Base-by-base conservation (phyloP, 2,888 invertebrate genomes). In the Philaethria dido region DNA sequence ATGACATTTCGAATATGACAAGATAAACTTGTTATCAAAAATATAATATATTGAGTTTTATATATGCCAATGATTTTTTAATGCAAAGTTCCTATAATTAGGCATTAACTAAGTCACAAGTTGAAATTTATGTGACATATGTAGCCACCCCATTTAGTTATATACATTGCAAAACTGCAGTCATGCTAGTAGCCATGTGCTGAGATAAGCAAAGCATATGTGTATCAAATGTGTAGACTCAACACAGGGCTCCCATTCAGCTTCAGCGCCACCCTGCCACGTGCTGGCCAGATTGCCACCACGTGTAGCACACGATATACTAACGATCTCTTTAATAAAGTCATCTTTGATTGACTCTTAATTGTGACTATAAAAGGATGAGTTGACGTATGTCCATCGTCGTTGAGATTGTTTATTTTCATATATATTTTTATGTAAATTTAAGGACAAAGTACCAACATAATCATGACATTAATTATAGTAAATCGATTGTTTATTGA, bases 161-260 rank as follows among this genome's bases (percentile, higher is more conserved):
- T 62, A 2, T 60, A 67, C 50, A 42, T 69, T 64, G 71, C 69
- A 60, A 69, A 70, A 70, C 54, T 72, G 71, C 72, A 69, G 63
- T 60, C 63, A 48, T 64, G 70, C 70, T 67, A 65, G 48, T 54
- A 68, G 73, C 73, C 73, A 73, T 75, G 74, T 74, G 74, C 68
- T 68, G 61, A 69, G 74, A 75, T 75, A 75, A 75, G 72, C 62
- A 71, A 69, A 71, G 77, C 78, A 80, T 78, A 72, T 75, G 74
- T 72, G 75, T 85, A 85, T 89, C 88, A 80, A 85, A 86, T 88
- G 87, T 86, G 80, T 50, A 50, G 75, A 75, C 65, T 64, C 68
- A 75, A 77, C 78, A 90, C 88, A 89, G 88, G 83, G 84, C 82
- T 81, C 81, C 77, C 87, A 85, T 89, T 89, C 81, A 88, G 80